Base-by-base conservation (phyloP, 1,140 invertebrate species). In the Wasmannia auropunctata region DNA sequence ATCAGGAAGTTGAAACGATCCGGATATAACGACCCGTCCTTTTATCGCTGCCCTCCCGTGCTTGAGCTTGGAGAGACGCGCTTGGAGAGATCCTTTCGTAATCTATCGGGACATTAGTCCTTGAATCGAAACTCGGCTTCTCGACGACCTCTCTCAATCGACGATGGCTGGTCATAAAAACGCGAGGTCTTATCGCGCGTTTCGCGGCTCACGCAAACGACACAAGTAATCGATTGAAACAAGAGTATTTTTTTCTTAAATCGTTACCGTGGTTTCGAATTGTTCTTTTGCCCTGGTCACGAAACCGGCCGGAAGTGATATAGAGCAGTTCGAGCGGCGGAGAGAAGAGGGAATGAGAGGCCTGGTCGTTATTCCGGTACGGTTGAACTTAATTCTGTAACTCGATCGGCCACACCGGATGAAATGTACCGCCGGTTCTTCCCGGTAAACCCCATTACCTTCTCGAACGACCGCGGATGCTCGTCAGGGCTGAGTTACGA, bases 381-480 rank as follows among this genome's bases (percentile, higher is more conserved):
- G 86, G 80, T 63, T 88, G 90, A 89, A 86, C 90, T 91, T 91
- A 91, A 91, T 91, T 91, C 85, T 87, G 86, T 91, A 91, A 91
- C 84, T 91, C 90, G 86, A 91, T 91, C 90, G 90, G 76, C 84
- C 86, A 81, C 75, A 76, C 86, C 79, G 86, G 84, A 91, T 90
- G 89, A 91, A 90, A 90, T 87, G 83, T 90, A 90, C 84, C 74
- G 67, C 49, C 75, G 76, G 86, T 80, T 88, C 87, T 86, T 79
- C 63, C 83, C 77, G 79, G 90, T 86, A 91, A 91, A 91, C 90
- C 86, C 79, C 84, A 88, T 91, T 91, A 91, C 87, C 88, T 90
- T 65, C 86, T 84, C 76, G 88, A 90, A 88, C 89, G 86, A 90
- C 86, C 81, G 86, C 87, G 89, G 88, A 85, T 91, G 70, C 90